phyloP scores from a whole-genome alignment of 92 coral and sea anemone species.

The Montipora capitata region DNA sequence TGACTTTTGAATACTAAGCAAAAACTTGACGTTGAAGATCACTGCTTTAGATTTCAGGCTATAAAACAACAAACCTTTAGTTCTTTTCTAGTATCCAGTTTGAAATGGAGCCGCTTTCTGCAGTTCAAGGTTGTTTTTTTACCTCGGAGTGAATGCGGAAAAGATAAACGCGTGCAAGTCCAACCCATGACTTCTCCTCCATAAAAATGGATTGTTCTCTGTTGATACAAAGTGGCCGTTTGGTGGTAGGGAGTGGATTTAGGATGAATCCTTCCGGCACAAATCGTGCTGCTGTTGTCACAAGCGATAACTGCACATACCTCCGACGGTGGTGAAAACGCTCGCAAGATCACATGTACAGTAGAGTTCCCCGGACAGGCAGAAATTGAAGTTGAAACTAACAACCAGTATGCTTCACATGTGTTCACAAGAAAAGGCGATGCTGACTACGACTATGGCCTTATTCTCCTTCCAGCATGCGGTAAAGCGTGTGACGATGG shows the following conservation, averaged over 20 bases:
- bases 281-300: constrained; percentile 50
- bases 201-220: constrained; percentile 52
- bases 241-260: constrained; percentile 31
- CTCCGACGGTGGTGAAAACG: constrained; percentile 4
- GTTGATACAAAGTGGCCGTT: background rate
- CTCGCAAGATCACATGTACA: constrained; percentile 17
- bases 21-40: too few relatives aligned
- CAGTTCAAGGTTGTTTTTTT: constrained; percentile 4
- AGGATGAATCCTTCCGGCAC: constrained; percentile 42
- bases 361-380: constrained; percentile 32
- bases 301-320: constrained; percentile 46
- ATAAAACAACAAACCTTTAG: too few relatives aligned
- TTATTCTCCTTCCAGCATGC: constrained; percentile 37
- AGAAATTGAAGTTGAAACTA: background rate
- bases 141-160: constrained; percentile 9
- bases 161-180: constrained; percentile 57
- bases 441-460: constrained; percentile 38
- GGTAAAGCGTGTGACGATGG: constrained; percentile 29
- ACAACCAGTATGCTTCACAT: constrained; percentile 31
- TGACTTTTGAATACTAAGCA: too few relatives aligned
- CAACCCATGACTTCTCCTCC: constrained; percentile 63
- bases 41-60: too few relatives aligned
- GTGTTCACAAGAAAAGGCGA: background rate
- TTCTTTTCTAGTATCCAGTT: too few relatives aligned
- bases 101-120: background rate